phyloP scores from a whole-genome alignment of 2,888 invertebrate species.

The Pasiphila rectangulata region DNA sequence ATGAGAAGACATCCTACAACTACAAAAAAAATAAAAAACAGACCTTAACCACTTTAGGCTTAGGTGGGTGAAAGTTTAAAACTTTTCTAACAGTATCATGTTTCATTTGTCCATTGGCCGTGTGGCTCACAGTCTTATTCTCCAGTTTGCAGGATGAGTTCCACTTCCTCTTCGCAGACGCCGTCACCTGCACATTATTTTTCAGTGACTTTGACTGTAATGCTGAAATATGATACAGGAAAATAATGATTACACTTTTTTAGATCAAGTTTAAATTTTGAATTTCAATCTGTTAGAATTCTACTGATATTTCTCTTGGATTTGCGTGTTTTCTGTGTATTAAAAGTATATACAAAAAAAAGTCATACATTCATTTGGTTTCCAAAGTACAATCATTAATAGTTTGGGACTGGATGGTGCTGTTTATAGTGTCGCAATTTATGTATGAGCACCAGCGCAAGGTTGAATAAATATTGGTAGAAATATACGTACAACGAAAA shows the following conservation, averaged over 20 bases:
- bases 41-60: slow-evolving; percentile 29
- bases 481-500: slow-evolving; percentile 44
- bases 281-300: too few relatives aligned
- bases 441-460: too few relatives aligned
- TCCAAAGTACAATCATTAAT: too few relatives aligned
- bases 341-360: too few relatives aligned
- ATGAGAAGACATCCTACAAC: not conserved
- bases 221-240: slow-evolving; percentile 57
- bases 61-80: slow-evolving; percentile 59
- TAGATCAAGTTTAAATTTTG: too few relatives aligned
- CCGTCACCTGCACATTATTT: slow-evolving; percentile 32
- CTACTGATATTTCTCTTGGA: too few relatives aligned
- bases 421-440: too few relatives aligned
- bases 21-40: slow-evolving; percentile 13
- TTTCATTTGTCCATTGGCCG: slow-evolving; percentile 51
- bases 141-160: slow-evolving; percentile 67
- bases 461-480: too few relatives aligned
- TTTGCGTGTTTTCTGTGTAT: too few relatives aligned
- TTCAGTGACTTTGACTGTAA: slow-evolving; percentile 45
- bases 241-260: too few relatives aligned
- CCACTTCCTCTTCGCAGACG: slow-evolving; percentile 58
- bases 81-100: slow-evolving; percentile 61
- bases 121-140: slow-evolving; percentile 54
- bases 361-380: too few relatives aligned
- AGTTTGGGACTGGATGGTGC: too few relatives aligned